Percentiles rank a stretch among this genome's conserved stretches.
Conservation (phyloP, 2,888 invertebrate species). For the Rhingia rostrata region DNA sequence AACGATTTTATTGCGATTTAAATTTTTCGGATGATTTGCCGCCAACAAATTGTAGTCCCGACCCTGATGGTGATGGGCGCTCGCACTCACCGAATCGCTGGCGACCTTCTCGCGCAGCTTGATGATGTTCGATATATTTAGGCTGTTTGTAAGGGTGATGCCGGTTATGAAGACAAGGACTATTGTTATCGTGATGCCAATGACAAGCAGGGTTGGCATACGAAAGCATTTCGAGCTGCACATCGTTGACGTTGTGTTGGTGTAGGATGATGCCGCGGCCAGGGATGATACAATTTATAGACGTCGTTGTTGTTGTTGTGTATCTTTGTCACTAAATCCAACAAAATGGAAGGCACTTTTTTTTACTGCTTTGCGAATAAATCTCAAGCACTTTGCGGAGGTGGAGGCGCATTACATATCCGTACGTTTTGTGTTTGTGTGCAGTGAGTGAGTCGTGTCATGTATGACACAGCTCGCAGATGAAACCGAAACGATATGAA, state of each 20-base stretch:
- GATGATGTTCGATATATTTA: slow-evolving; percentile 82
- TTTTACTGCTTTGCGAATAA: slow-evolving; percentile 44
- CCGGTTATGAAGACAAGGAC: slow-evolving; percentile 84
- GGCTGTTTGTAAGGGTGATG: slow-evolving; percentile 83
- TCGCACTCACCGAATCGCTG: slow-evolving; percentile 82
- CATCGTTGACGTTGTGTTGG: slow-evolving; percentile 77
- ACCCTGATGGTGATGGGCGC: slow-evolving; percentile 81
- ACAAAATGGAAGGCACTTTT: slow-evolving; percentile 73
- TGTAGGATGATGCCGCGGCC: slow-evolving; percentile 16
- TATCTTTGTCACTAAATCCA: slow-evolving; percentile 61
- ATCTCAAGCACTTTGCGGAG: slow-evolving; percentile 53
- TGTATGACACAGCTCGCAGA: slow-evolving; percentile 44
- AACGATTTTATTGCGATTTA: slow-evolving; percentile 81
- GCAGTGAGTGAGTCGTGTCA: slow-evolving; percentile 45
- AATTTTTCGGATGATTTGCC: slow-evolving; percentile 80
- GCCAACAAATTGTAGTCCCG: slow-evolving; percentile 81
- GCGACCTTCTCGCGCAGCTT: slow-evolving; percentile 82
- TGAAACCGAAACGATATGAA: slow-evolving; percentile 72
- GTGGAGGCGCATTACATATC: slow-evolving; percentile 26
- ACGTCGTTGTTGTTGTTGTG: slow-evolving; percentile 32
- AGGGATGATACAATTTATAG: slow-evolving; percentile 44
- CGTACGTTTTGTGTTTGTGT: slow-evolving; percentile 29
- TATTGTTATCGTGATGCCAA: slow-evolving; percentile 83
- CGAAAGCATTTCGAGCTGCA: slow-evolving; percentile 82
- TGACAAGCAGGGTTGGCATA: slow-evolving; percentile 82